Evolutionary conservation across 2,113 vertebrate genomes (phyloP).

Genomic region (Gobius niger): DNA sequence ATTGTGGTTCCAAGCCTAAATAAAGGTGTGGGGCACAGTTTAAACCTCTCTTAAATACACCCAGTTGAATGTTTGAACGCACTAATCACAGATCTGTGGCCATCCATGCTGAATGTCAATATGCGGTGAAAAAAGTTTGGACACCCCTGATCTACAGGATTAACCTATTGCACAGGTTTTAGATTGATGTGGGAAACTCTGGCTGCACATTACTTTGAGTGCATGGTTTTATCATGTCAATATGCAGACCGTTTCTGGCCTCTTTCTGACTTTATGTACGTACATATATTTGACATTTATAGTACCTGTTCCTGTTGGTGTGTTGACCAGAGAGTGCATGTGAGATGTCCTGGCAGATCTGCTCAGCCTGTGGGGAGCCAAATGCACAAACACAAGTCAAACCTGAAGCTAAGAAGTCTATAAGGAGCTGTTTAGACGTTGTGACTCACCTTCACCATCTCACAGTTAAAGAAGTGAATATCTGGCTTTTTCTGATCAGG

Average conservation of each 20-base stretch:
- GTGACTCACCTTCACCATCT: conserved; percentile 75
- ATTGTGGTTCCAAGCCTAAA: too few species aligned
- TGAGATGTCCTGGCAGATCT: conserved; percentile 78
- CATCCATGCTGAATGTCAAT: too few species aligned
- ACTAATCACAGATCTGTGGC: too few species aligned
- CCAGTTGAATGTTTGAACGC: too few species aligned
- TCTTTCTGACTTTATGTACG: conserved; percentile 1
- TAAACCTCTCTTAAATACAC: too few species aligned
- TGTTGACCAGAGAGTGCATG: conserved; percentile 70
- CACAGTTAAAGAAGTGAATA: conserved; percentile 84
- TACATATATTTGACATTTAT: too few species aligned
- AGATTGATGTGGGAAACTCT: too few species aligned
- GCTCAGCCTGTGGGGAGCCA: conserved; percentile 71
- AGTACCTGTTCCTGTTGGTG: conserved; percentile 73
- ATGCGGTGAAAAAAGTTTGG: too few species aligned
- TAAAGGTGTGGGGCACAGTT: too few species aligned
- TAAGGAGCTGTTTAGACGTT: too few species aligned
- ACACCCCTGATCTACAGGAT: too few species aligned
- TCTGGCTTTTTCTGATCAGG: conserved; percentile 74
- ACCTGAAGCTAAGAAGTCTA: conserved; percentile 17
- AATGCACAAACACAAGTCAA: conserved; percentile 33
- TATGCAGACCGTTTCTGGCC: background rate
- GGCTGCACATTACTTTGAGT: background rate
- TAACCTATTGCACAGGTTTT: too few species aligned
- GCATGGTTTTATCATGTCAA: background rate